Percentiles rank a stretch among this genome's conserved stretches.
These are phyloP conservation scores for Drosophila mulleri DNA, from an alignment of 2,888 invertebrate species.

Conservation along the genomic window DNA sequence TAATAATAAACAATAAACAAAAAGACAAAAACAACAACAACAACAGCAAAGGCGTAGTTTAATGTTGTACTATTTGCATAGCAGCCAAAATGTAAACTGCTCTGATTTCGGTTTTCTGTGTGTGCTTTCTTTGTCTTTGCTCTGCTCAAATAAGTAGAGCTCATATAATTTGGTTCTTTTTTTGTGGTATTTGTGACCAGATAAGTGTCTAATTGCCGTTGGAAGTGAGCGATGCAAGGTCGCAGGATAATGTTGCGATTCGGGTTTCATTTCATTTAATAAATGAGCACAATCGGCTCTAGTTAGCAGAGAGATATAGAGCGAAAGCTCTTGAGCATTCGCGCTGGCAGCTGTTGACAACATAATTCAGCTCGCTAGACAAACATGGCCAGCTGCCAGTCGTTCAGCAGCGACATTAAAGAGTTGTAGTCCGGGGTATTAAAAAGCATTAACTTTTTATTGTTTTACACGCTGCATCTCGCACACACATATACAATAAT, in stretches of 20 bases:
- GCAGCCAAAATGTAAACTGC: constrained; percentile 71
- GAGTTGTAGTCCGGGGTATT: constrained; percentile 69
- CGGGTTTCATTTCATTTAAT: not conserved
- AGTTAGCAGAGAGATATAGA: constrained; percentile 4
- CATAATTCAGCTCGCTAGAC: constrained; percentile 78
- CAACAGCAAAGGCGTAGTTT: constrained; percentile 12
- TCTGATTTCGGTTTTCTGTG: constrained; percentile 68
- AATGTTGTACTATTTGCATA: constrained; percentile 62
- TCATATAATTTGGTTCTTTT: constrained; percentile 5
- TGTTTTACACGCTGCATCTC: constrained; percentile 58
- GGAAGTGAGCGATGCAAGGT: constrained; percentile 21
- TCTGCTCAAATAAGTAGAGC: constrained; percentile 42
- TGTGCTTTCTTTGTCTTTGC: constrained; percentile 33
- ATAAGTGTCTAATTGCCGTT: constrained; percentile 33
- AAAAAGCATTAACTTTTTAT: constrained; percentile 68
- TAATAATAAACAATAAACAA: constrained; percentile 35
- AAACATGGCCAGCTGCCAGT: constrained; percentile 53
- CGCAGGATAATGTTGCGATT: constrained; percentile 14
- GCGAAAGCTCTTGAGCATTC: constrained; percentile 44
- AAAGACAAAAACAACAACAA: constrained; percentile 17
- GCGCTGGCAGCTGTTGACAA: constrained; percentile 79
- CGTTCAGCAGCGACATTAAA: constrained; percentile 58
- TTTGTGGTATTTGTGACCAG: not conserved
- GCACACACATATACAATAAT: constrained; percentile 35
- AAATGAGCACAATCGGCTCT: constrained; percentile 8